These are phyloP conservation scores for Ceratosolen solmsi DNA, from an alignment of 1,140 invertebrate genomes.

Conservation along the genomic window DNA sequence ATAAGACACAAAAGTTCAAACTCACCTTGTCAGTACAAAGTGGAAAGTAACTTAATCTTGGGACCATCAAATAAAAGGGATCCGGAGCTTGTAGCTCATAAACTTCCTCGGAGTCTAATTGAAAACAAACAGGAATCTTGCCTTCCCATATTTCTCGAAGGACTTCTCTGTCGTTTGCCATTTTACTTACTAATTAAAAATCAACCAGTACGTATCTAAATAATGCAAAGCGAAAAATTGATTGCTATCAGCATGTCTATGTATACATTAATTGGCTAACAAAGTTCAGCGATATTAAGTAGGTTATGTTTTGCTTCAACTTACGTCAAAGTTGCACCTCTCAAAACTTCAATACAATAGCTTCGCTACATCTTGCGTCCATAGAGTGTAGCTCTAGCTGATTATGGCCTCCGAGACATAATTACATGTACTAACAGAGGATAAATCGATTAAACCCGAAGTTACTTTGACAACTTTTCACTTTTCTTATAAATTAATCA, in stretches of 20 bases:
- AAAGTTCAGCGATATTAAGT: background rate
- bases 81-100: constrained; percentile 90
- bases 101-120: constrained; percentile 89
- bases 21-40: constrained; percentile 94
- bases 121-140: constrained; percentile 92
- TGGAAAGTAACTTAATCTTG: constrained; percentile 95
- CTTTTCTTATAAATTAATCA: too few relatives aligned
- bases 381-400: background rate
- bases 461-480: too few relatives aligned
- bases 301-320: constrained; percentile 46
- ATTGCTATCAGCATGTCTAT: constrained; percentile 37
- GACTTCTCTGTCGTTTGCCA: constrained; percentile 95
- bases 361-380: background rate
- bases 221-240: background rate
- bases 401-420: too few relatives aligned
- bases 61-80: constrained; percentile 95
- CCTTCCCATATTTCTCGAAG: constrained; percentile 96
- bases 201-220: background rate
- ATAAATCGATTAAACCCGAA: too few relatives aligned
- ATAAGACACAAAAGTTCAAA: background rate
- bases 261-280: background rate
- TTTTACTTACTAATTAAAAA: constrained; percentile 62
- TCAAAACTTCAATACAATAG: background rate
- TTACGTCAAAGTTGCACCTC: background rate
- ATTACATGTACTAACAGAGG: too few relatives aligned